Conservation (phyloP, 2,113 vertebrate species). For the Amblyornis subalaris region DNA sequence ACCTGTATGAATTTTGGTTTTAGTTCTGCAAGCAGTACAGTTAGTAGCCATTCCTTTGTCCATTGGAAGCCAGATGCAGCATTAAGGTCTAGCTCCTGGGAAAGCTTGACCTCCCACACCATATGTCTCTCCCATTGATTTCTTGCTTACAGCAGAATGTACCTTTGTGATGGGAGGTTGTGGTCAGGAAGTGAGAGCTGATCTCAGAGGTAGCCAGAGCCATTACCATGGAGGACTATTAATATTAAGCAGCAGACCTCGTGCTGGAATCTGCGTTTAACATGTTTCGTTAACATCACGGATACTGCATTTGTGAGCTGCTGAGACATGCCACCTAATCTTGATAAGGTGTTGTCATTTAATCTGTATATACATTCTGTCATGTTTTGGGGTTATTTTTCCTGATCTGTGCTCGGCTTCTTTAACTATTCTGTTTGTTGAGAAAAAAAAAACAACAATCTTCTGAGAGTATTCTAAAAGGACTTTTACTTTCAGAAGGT, state of each 20-base stretch:
- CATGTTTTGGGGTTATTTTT: not conserved
- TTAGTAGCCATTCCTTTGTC: not conserved
- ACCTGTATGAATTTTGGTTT: not conserved
- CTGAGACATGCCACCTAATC: not conserved
- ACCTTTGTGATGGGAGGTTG: not conserved
- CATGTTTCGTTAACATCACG: not conserved
- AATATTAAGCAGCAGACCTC: not conserved
- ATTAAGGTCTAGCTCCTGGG: not conserved
- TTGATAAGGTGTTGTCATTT: not conserved
- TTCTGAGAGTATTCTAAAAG: not conserved
- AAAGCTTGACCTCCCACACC: not conserved
- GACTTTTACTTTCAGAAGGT: not conserved
- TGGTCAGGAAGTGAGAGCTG: not conserved
- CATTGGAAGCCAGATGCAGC: not conserved
- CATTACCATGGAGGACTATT: not conserved
- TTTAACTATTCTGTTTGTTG: not conserved
- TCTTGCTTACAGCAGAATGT: not conserved
- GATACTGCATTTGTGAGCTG: not conserved
- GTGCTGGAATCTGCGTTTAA: rapidly evolving
- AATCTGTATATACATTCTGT: not conserved
- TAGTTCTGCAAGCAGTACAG: not conserved
- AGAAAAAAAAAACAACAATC: not conserved
- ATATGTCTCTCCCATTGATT: not conserved
- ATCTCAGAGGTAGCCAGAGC: not conserved
- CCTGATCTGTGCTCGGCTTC: not conserved